A percentile compares a stretch with the other conserved stretches of the same genome.
Conservation (phyloP, 2,888 invertebrate species). For the Tridacna gigas region DNA sequence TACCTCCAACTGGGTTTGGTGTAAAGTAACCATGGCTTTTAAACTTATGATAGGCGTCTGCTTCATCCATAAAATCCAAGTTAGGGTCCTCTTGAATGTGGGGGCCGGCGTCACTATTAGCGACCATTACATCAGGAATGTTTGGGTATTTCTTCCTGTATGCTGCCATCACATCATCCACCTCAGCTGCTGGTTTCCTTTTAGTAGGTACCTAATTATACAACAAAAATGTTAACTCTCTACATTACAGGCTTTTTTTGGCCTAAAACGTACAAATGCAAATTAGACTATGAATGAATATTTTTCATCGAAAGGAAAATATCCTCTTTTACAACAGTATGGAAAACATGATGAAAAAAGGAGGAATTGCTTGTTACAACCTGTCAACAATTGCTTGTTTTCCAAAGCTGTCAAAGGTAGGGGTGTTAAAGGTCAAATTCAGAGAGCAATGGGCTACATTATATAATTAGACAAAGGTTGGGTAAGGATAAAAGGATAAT, state of each 20-base stretch:
- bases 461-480: too few species aligned
- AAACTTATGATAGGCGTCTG: conserved; percentile 82
- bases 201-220: conserved; percentile 33
- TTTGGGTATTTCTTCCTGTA: conserved; percentile 78
- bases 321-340: too few species aligned
- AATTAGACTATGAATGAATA: too few species aligned
- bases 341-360: too few species aligned
- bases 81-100: conserved; percentile 72
- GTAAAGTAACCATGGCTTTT: conserved; percentile 83
- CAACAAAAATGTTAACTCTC: neutral
- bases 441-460: too few species aligned
- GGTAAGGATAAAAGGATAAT: too few species aligned
- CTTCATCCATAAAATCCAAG: conserved; percentile 80
- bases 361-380: too few species aligned
- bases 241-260: neutral
- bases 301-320: too few species aligned
- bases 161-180: conserved; percentile 67
- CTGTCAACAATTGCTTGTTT: too few species aligned
- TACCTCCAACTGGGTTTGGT: conserved; percentile 77
- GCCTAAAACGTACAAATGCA: too few species aligned
- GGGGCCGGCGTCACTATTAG: conserved; percentile 32
- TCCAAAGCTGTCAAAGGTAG: too few species aligned
- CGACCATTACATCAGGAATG: conserved; percentile 70
- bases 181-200: conserved; percentile 50
- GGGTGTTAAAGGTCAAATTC: too few species aligned